phyloP scores from a whole-genome alignment of 2,113 vertebrate genomes.

The Odocoileus hemionus region DNA sequence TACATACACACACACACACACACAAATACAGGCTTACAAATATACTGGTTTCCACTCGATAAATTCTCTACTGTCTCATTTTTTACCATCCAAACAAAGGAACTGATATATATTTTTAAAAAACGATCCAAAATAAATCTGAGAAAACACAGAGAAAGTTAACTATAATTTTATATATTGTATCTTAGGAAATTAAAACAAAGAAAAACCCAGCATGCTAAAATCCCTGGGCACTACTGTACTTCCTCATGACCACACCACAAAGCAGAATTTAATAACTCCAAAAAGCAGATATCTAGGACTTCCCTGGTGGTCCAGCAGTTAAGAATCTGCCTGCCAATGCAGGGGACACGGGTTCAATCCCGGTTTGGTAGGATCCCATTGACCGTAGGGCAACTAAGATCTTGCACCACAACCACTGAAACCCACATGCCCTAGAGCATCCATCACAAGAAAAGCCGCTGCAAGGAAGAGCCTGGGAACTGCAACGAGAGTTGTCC shows the following conservation, averaged over 20 bases:
- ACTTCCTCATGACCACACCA: background rate
- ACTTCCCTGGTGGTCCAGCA: background rate
- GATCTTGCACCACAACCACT: background rate
- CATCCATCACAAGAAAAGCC: background rate
- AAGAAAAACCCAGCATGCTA: background rate
- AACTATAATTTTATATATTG: background rate
- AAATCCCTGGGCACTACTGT: background rate
- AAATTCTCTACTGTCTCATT: background rate
- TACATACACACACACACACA: background rate
- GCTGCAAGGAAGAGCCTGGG: background rate
- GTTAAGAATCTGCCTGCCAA: background rate
- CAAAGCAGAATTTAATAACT: background rate
- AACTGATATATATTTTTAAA: background rate
- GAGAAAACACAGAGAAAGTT: background rate
- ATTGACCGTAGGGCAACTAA: background rate
- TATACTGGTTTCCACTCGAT: background rate
- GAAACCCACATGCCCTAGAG: background rate
- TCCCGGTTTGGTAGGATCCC: background rate
- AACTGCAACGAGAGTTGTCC: background rate
- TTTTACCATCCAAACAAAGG: background rate
- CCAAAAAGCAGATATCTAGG: background rate
- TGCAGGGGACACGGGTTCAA: background rate
- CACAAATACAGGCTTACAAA: background rate
- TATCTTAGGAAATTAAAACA: background rate
- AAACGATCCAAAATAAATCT: background rate